phyloP scores from a whole-genome alignment of 1,140 invertebrate genomes.

The Forficula auricularia region DNA sequence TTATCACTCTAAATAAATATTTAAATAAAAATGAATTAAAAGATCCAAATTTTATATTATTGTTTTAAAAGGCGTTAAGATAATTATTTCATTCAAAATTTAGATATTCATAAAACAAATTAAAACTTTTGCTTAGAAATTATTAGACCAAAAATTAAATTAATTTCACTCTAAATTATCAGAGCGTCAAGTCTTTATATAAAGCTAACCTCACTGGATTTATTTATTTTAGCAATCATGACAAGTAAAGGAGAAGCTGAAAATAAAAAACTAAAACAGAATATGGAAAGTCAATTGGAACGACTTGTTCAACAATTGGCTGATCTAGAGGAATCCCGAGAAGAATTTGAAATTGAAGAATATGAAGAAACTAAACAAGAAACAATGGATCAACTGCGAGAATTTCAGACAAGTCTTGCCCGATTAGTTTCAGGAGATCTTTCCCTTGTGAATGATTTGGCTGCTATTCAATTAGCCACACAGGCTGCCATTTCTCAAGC shows the following conservation, averaged over 20 bases:
- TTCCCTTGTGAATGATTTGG: constrained; percentile 46
- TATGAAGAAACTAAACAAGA: constrained; percentile 55
- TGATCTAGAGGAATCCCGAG: constrained; percentile 55
- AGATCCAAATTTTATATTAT: no score
- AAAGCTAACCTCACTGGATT: no score
- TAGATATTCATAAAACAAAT: no score
- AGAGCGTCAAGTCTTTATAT: no score
- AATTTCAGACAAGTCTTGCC: constrained; percentile 48
- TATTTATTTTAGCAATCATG: constrained; percentile 16
- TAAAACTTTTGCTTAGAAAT: no score
- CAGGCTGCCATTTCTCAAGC: constrained; percentile 58
- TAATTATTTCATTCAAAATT: no score
- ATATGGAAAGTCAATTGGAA: constrained; percentile 54
- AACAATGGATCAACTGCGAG: constrained; percentile 55
- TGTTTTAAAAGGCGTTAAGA: no score
- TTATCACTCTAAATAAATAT: no score
- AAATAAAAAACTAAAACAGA: constrained; percentile 43
- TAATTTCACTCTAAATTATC: no score
- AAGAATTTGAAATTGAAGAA: constrained; percentile 42
- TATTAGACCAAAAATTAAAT: no score
- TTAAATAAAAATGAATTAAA: no score
- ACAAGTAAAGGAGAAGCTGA: constrained; percentile 28
- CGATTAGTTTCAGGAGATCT: constrained; percentile 50
- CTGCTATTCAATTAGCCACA: constrained; percentile 49
- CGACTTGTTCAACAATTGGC: constrained; percentile 49